Base-by-base conservation (phyloP, 2,113 vertebrate species). In the Apeltes quadracus region DNA sequence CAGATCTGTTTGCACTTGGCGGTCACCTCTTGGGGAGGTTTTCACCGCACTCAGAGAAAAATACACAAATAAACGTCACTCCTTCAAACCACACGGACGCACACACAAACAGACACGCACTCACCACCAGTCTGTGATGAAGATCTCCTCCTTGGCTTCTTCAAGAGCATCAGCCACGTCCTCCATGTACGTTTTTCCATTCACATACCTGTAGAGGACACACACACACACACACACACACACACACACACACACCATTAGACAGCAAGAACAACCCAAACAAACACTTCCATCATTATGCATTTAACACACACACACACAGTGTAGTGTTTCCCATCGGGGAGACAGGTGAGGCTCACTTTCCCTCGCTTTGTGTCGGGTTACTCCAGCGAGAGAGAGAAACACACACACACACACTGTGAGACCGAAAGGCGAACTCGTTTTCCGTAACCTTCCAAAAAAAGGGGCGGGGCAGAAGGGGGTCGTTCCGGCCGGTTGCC, bases 121-220 rank as follows among this genome's bases (percentile, higher is more conserved):
- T 23, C 86, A 99, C 98, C 97, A 99, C 97, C 97, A 98, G 79
- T 99, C 98, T 1, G 97, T 98, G 93, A 99, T 98, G 90, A 98
- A 99, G 85, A 99, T 99, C 75, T 99, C 97, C 64, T 98, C 97
- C 63, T 91, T 94, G 5, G 98, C 98, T 7, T 93, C 95, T 87
- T 99, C 97, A 78, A 99, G 94, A 32, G 97, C 98, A 55, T 96
- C 85, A 0, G 97, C 97, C 0, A 99, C 93, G 1, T 99, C 98
- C 89, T 97, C 95, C 79, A 98, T 99, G 89, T 97, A 99, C 1
- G 92, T 92, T 85, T 94, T 97, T 1, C 96, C 96, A 23, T 98
- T 99, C 7, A 99, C 96, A 51, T 98, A 99, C 97, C 98, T 98
- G 90, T 18, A 88, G 90, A 81, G 61, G 80, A 80, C 22, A 74